A percentile compares a stretch with the other conserved stretches of the same genome.
These are phyloP conservation scores for Nymphicus hollandicus DNA, from an alignment of 2,113 vertebrate species.

Conservation along the genomic window DNA sequence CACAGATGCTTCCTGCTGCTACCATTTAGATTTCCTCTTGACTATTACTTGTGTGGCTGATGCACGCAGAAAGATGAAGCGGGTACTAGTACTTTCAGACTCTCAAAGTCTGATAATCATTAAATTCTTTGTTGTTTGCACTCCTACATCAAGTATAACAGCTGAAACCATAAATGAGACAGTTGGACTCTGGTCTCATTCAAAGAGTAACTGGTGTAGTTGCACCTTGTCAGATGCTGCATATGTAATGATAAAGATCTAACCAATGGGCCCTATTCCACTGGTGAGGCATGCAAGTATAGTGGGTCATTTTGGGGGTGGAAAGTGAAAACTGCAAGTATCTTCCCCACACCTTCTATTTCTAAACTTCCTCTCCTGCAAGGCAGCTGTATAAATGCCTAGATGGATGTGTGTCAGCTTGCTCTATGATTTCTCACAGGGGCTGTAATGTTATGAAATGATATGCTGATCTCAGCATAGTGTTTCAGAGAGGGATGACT, in stretches of 20 bases:
- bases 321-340: not conserved
- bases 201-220: not conserved
- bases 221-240: not conserved
- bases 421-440: not conserved
- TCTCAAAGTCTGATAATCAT: not conserved
- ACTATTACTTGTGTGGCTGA: not conserved
- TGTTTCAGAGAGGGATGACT: not conserved
- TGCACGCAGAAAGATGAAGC: not conserved
- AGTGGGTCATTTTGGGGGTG: not conserved
- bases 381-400: not conserved
- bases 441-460: not conserved
- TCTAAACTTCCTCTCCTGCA: not conserved
- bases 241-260: not conserved
- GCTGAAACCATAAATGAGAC: not conserved
- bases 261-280: not conserved
- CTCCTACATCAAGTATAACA: not conserved
- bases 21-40: not conserved
- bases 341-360: not conserved
- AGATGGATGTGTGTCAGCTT: not conserved
- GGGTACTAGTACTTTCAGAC: not conserved
- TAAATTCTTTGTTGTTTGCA: not conserved
- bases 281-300: not conserved
- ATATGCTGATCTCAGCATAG: not conserved
- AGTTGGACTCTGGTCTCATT: not conserved
- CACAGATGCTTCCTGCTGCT: slow-evolving; percentile 1